Percentiles rank a stretch among this genome's conserved stretches.
Evolutionary conservation across 2,797 vertebrate genomes (phyloP).

Genomic region (Austrolebias charrua): DNA sequence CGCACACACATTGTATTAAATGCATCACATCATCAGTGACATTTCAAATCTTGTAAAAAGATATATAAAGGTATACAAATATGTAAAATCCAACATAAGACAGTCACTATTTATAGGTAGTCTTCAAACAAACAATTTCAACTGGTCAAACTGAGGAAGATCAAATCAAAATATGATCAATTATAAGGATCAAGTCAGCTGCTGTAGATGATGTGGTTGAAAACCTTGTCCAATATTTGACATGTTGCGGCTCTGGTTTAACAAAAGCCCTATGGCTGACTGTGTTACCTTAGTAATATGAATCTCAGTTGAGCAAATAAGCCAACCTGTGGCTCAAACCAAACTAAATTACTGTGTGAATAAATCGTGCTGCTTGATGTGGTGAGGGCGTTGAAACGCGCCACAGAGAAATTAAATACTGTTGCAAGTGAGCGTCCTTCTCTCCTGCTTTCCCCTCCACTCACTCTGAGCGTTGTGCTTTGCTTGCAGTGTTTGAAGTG

Average conservation of each 20-base stretch:
- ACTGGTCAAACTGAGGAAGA: no score
- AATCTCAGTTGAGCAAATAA: not conserved
- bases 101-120: no score
- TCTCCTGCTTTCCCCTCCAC: conserved; percentile 20
- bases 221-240: not conserved
- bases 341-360: conserved; percentile 11
- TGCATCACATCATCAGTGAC: no score
- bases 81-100: no score
- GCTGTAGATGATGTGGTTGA: not conserved
- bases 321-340: conserved; percentile 6
- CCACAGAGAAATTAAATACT: conserved; percentile 9
- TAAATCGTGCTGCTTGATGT: conserved; percentile 2
- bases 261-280: not conserved
- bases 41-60: no score
- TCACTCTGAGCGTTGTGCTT: conserved; percentile 35
- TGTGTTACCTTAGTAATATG: not conserved
- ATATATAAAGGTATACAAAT: no score
- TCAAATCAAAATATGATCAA: no score
- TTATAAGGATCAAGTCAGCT: not conserved
- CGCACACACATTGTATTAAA: no score
- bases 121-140: no score
- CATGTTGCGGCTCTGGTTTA: not conserved
- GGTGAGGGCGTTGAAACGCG: conserved; percentile 5
- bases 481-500: conserved; percentile 57
- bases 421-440: conserved; percentile 20